These are phyloP conservation scores for Holacanthella duospinosa DNA, from an alignment of 2,888 invertebrate genomes.

Conservation along the genomic window DNA sequence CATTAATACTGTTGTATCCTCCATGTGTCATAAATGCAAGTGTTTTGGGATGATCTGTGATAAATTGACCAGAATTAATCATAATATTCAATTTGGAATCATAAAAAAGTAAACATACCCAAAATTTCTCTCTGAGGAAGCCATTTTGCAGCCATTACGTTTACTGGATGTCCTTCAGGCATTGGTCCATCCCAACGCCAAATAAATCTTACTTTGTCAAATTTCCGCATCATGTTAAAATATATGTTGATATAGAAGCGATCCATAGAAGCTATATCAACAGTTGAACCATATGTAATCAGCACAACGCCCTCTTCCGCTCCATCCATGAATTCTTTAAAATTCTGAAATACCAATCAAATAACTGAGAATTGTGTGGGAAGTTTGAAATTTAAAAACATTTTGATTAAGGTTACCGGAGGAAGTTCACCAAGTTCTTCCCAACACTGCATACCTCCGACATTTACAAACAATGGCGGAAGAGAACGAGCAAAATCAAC, in stretches of 20 bases:
- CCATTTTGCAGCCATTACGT: slow-evolving; percentile 32
- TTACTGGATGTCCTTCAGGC: slow-evolving; percentile 22
- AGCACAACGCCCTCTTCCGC: slow-evolving; percentile 31
- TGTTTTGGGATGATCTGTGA: slow-evolving; percentile 29
- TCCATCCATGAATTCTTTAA: slow-evolving; percentile 26
- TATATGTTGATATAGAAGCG: slow-evolving; percentile 25
- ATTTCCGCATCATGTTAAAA: slow-evolving; percentile 28
- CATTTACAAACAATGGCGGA: slow-evolving; percentile 25
- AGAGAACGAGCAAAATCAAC: slow-evolving; percentile 30
- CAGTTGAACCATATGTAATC: slow-evolving; percentile 34
- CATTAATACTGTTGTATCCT: slow-evolving; percentile 31
- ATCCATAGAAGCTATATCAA: slow-evolving; percentile 27
- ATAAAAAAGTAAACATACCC: slow-evolving; percentile 14
- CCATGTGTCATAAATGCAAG: slow-evolving; percentile 31
- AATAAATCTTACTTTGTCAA: slow-evolving; percentile 26
- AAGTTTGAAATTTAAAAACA: not conserved
- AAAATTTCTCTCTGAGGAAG: slow-evolving; percentile 35
- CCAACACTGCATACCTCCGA: slow-evolving; percentile 34
- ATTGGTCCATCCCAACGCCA: slow-evolving; percentile 33
- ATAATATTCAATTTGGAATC: not conserved
- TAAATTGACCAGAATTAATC: not conserved
- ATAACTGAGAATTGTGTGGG: not conserved
- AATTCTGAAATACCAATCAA: slow-evolving; percentile 8
- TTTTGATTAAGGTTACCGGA: not conserved
- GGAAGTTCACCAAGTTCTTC: not conserved